phyloP scores from a whole-genome alignment of 2,797 vertebrate species.

The Hoplostethus atlanticus region DNA sequence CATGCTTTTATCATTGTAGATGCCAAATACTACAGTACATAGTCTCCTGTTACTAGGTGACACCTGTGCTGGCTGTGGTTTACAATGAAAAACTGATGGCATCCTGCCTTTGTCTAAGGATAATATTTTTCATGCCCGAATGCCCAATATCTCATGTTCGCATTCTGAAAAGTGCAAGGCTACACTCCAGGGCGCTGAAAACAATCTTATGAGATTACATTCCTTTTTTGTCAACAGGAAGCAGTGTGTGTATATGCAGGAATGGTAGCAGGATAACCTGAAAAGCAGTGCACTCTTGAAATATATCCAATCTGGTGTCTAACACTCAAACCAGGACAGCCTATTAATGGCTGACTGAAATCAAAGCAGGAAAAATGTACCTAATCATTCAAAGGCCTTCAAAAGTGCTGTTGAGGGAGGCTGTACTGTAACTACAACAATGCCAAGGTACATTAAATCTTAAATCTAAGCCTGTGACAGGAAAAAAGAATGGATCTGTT shows the following conservation, averaged over 20 bases:
- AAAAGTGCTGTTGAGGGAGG: neutral
- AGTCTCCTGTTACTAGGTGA: too few species aligned
- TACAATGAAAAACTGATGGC: too few species aligned
- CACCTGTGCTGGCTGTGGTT: too few species aligned
- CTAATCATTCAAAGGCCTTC: neutral
- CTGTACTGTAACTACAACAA: neutral
- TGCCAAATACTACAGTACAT: too few species aligned
- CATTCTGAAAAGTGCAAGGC: neutral
- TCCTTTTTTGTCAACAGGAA: constrained; percentile 32
- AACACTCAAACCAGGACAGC: constrained; percentile 23
- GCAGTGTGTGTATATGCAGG: neutral
- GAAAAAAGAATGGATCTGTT: neutral
- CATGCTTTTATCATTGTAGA: too few species aligned
- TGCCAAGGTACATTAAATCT: neutral
- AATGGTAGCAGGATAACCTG: constrained; percentile 7
- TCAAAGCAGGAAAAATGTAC: neutral
- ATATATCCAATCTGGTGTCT: constrained; percentile 1
- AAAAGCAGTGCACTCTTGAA: constrained; percentile 11
- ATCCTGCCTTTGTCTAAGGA: too few species aligned
- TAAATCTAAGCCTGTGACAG: neutral
- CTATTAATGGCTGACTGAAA: constrained; percentile 20
- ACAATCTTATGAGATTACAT: constrained; percentile 17
- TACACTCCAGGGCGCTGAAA: constrained; percentile 12
- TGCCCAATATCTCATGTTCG: neutral
- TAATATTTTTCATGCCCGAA: too few species aligned